phyloP scores from a whole-genome alignment of 2,113 vertebrate species.

The Mus musculus region GRCm39 chr12:105483501-105484000 shows the following conservation, averaged over 20 bases:
- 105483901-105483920: neutral
- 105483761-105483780: neutral
- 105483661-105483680: neutral
- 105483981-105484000: too few species aligned
- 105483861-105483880: neutral
- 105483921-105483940: neutral
- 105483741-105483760: neutral
- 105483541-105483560: neutral
- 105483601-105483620: neutral
- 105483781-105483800: neutral
- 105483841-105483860: neutral
- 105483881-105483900: neutral
- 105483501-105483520: neutral
- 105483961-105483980: rapidly evolving
- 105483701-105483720: neutral
- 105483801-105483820: neutral
- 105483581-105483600: neutral
- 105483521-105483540: neutral
- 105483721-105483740: neutral
- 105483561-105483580: neutral
- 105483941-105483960: neutral
- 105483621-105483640: neutral
- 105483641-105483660: neutral
- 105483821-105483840: neutral
- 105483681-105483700: neutral